A percentile compares a stretch with the other conserved stretches of the same genome.
Conservation (phyloP, 2,888 invertebrate genomes). For the Trichacis sp. region DNA sequence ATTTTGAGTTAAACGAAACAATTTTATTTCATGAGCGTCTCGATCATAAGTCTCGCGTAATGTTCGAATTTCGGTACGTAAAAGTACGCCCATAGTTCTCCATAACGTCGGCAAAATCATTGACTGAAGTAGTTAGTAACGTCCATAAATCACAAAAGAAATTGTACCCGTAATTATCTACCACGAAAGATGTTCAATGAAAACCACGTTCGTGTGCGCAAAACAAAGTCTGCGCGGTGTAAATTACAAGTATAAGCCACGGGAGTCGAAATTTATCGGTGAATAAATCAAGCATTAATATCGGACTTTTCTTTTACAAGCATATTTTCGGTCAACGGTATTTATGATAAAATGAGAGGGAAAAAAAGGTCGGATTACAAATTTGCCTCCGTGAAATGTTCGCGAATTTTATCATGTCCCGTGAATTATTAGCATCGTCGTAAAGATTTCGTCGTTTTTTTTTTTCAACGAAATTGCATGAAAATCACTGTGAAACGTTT, state of each 20-base stretch:
- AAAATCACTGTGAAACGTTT: neutral
- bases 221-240: conserved; percentile 42
- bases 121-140: conserved; percentile 32
- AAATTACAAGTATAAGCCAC: conserved; percentile 44
- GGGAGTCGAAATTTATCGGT: conserved; percentile 36
- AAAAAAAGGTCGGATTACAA: conserved; percentile 9
- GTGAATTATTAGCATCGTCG: neutral
- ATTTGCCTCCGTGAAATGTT: conserved; percentile 7
- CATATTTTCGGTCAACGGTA: conserved; percentile 41
- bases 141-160: conserved; percentile 42
- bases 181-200: conserved; percentile 41
- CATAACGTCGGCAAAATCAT: conserved; percentile 40
- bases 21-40: conserved; percentile 1
- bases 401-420: conserved; percentile 4
- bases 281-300: conserved; percentile 41
- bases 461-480: neutral
- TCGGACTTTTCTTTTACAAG: conserved; percentile 36
- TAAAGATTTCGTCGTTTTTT: neutral
- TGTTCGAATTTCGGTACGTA: conserved; percentile 22
- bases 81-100: conserved; percentile 21
- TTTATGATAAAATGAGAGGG: conserved; percentile 12
- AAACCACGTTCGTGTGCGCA: conserved; percentile 35
- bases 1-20: conserved; percentile 3
- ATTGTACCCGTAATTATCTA: conserved; percentile 45
- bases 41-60: conserved; percentile 27